Conservation (phyloP, 2,113 vertebrate genomes). For the Neogobius melanostomus region DNA sequence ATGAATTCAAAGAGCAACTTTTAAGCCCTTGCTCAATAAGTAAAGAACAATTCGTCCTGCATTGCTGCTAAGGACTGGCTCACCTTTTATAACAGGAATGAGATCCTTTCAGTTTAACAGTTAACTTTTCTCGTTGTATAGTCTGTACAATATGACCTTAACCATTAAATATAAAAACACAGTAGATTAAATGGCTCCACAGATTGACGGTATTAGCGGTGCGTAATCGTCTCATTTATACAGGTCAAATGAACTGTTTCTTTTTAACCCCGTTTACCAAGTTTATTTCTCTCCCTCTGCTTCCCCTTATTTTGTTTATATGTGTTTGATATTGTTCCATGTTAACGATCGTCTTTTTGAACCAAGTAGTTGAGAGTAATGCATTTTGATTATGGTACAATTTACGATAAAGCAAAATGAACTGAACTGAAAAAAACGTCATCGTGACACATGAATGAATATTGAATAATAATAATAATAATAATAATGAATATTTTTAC, state of each 20-base stretch:
- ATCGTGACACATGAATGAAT: too few relatives aligned
- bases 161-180: constrained; percentile 1
- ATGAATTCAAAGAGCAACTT: constrained; percentile 54
- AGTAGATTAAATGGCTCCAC: neutral
- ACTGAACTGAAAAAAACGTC: too few relatives aligned
- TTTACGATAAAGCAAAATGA: too few relatives aligned
- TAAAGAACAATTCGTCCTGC: constrained; percentile 60
- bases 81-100: constrained; percentile 60
- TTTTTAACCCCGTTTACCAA: neutral
- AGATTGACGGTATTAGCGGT: neutral
- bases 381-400: too few relatives aligned
- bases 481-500: too few relatives aligned
- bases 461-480: too few relatives aligned
- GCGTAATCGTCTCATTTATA: neutral
- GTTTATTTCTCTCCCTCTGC: too few relatives aligned
- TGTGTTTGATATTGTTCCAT: too few relatives aligned
- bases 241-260: neutral
- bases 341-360: too few relatives aligned
- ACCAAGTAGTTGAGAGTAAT: too few relatives aligned
- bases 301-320: too few relatives aligned
- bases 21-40: constrained; percentile 52
- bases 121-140: constrained; percentile 59
- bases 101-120: constrained; percentile 57
- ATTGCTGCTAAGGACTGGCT: constrained; percentile 50
- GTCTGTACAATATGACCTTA: constrained; percentile 40